Evolutionary conservation across 2,888 invertebrate species (phyloP).

Genomic region (Melanotus villosus): DNA sequence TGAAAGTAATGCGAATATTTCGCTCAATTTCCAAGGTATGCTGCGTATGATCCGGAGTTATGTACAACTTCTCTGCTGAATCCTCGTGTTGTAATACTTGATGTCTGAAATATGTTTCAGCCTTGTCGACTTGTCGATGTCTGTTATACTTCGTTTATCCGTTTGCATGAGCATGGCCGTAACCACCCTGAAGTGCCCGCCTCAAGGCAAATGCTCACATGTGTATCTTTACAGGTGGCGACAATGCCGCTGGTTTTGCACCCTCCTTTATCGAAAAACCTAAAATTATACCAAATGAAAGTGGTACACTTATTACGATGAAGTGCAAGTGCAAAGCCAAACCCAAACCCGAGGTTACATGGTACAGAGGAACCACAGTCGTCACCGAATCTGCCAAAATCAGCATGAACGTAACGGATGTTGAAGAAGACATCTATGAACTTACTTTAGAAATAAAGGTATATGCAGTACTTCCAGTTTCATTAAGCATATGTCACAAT

Average conservation of each 20-base stretch:
- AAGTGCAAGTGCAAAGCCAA: conserved; percentile 96
- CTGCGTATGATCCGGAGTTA: conserved; percentile 43
- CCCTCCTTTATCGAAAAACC: conserved; percentile 99
- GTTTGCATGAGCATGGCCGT: conserved; percentile 69
- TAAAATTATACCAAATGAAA: conserved; percentile 98
- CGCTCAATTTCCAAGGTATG: conserved; percentile 99
- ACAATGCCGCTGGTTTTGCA: conserved; percentile 92
- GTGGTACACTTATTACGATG: conserved; percentile 96
- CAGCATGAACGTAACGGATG: conserved; percentile 81
- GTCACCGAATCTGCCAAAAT: conserved; percentile 90
- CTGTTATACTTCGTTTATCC: conserved; percentile 46
- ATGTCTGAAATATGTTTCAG: conserved; percentile 50
- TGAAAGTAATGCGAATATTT: conserved; percentile 99
- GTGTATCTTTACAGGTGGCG: conserved; percentile 80
- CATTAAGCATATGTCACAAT: not conserved
- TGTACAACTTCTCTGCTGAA: conserved; percentile 47
- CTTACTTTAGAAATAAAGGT: conserved; percentile 87
- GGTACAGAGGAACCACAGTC: conserved; percentile 92
- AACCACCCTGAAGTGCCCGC: conserved; percentile 52
- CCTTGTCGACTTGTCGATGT: conserved; percentile 43
- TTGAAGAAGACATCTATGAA: conserved; percentile 90
- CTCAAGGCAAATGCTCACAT: conserved; percentile 57
- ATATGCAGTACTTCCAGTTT: conserved; percentile 43
- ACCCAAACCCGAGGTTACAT: conserved; percentile 94
- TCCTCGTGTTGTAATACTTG: conserved; percentile 45